phyloP scores from a whole-genome alignment of 2,113 vertebrate species.

The Cyprinus carpio region DNA sequence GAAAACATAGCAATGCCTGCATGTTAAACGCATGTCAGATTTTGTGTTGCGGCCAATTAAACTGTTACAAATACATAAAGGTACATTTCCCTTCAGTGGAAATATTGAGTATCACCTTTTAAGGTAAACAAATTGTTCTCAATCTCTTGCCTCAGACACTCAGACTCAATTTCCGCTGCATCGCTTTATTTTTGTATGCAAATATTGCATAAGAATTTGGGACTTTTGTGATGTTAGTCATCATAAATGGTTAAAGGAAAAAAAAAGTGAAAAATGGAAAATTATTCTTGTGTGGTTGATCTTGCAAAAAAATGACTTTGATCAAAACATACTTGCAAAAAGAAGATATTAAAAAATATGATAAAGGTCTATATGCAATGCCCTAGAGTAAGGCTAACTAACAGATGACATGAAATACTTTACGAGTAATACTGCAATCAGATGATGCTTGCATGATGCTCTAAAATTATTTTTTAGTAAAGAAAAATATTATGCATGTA shows the following conservation, averaged over 20 bases:
- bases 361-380: no score
- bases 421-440: no score
- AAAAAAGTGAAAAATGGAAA: background rate
- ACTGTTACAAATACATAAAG: background rate
- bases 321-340: background rate
- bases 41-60: background rate
- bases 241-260: background rate
- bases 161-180: conserved; percentile 3
- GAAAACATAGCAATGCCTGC: background rate
- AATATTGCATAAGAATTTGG: conserved; percentile 8
- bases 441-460: no score
- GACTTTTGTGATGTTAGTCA: conserved; percentile 25
- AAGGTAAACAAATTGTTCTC: background rate
- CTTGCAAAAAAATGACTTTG: background rate
- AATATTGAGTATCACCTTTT: conserved; percentile 10
- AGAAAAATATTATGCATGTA: no score
- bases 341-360: background rate
- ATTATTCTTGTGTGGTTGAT: background rate
- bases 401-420: background rate
- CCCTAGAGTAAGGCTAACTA: no score
- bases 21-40: background rate
- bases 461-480: no score
- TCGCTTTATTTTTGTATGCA: background rate
- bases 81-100: conserved; percentile 40
- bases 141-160: background rate